phyloP scores from a whole-genome alignment of 2,113 vertebrate species.

The Cottus gobio region DNA sequence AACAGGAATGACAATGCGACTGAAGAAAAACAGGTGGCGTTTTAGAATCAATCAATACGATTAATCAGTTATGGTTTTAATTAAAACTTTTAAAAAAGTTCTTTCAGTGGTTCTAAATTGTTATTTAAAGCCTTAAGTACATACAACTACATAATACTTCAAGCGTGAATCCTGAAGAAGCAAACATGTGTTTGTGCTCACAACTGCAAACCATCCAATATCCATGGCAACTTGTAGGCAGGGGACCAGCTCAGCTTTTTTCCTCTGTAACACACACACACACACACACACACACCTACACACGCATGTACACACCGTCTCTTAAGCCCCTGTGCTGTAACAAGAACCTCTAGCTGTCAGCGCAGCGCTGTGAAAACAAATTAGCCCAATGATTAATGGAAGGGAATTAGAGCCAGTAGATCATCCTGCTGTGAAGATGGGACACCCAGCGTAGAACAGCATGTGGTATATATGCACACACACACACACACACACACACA shows the following conservation, averaged over 20 bases:
- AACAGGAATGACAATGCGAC: not conserved
- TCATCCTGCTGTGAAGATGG: conserved; percentile 84
- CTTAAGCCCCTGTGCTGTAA: conserved; percentile 63
- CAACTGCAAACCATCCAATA: not conserved
- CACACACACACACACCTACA: conserved; percentile 11
- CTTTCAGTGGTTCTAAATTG: not conserved
- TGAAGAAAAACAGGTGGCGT: no score
- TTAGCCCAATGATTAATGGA: conserved; percentile 93
- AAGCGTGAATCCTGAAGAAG: not conserved
- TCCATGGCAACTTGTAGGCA: not conserved
- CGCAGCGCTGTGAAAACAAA: conserved; percentile 81
- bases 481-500: conserved; percentile 22
- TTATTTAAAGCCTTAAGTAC: not conserved
- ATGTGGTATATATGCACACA: conserved; percentile 45
- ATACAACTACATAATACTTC: no score
- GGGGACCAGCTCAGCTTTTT: conserved; percentile 9
- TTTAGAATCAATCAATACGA: not conserved
- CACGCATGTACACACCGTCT: conserved; percentile 28
- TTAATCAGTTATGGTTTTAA: not conserved
- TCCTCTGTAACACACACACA: conserved; percentile 5
- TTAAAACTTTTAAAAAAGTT: not conserved
- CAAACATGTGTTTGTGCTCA: not conserved
- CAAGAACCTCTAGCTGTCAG: conserved; percentile 79
- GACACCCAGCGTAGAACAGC: conserved; percentile 75
- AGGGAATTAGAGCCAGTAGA: conserved; percentile 86